Percentiles rank a stretch among this genome's conserved stretches.
Evolutionary conservation across 2,113 vertebrate genomes (phyloP).

Genomic region (Plestiodon gilberti): DNA sequence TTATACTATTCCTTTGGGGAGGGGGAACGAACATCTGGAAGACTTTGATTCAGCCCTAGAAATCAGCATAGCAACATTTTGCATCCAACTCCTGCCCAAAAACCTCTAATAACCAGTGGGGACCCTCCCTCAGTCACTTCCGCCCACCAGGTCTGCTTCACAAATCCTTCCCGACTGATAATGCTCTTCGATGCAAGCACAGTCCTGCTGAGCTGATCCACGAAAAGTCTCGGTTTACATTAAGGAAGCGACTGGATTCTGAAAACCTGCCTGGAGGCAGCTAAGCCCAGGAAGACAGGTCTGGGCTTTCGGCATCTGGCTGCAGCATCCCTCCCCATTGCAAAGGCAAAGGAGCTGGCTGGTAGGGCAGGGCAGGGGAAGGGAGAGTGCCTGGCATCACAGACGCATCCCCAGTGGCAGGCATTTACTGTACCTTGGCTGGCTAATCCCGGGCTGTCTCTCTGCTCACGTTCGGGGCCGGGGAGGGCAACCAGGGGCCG

Average conservation of each 20-base stretch:
- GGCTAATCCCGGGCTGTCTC: not conserved
- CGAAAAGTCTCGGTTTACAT: not conserved
- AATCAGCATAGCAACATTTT: not conserved
- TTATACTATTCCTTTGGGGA: no score
- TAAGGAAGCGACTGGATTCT: not conserved
- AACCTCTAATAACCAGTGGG: no score
- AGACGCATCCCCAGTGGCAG: slow-evolving; percentile 26
- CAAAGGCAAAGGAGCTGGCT: not conserved
- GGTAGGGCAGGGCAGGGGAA: not conserved
- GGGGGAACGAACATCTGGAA: not conserved
- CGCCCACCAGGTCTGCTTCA: not conserved
- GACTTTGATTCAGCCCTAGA: not conserved
- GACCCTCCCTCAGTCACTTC: no score
- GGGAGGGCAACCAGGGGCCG: not conserved
- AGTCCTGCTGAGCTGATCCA: not conserved
- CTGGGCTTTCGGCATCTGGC: no score
- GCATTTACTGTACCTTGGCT: slow-evolving; percentile 24
- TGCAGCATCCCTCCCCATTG: not conserved
- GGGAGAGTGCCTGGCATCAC: not conserved
- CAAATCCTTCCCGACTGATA: not conserved
- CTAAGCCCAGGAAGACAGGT: not conserved
- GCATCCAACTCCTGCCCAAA: not conserved
- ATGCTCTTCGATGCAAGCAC: not conserved
- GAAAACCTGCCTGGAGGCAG: not conserved
- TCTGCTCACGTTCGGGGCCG: not conserved